Base-by-base conservation (phyloP, 2,888 invertebrate species). In the Podotricha telesiphe region DNA sequence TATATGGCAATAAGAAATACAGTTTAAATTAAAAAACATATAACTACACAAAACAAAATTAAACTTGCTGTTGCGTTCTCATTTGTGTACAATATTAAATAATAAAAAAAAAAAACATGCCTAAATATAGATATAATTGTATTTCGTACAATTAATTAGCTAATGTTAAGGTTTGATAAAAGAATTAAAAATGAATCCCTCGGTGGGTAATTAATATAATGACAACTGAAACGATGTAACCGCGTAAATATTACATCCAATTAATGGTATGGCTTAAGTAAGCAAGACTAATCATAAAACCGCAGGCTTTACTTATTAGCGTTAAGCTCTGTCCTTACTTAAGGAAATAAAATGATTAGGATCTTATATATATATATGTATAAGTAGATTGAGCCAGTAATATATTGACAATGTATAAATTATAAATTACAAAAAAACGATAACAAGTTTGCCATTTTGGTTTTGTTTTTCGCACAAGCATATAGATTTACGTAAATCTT, bases 251-350 rank as follows among this genome's bases (percentile, higher is more conserved):
- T 59, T 34, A 65, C 20, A 66, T 66, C 66, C 69, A 66, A 69
- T 69, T 66, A 59, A 45, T 17, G 7, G 2, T 42, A 65, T 22
- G 59, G 20, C 47, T 58, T 55, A 61, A 61, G 48, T 34, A 50
- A n/a, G 13, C 20, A 63, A 48, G 61, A 28, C 53, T 61, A 40
- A 62, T 62, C 47, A 55, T 37, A 53, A 42, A 53, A 55, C 51
- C 42, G 40, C 45, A 37, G n/a, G 59, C 59, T 47, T 67, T 67
- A 67, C 45, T 45, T 47, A 62, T 67, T 67, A 67, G 53, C 34
- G 45, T 51, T 67, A 62, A 69, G 48, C 61, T 55, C 59, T 47
- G 55, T 69, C 59, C 40, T 19, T 55, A 63, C 65, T 59, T 65
- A 69, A 47, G 53, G 17, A 61, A 55, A 65, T 65, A 55, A 50